Percentiles rank a stretch among this genome's conserved stretches.
phyloP scores from a whole-genome alignment of 2,888 invertebrate species.

The Hydraecia micacea region DNA sequence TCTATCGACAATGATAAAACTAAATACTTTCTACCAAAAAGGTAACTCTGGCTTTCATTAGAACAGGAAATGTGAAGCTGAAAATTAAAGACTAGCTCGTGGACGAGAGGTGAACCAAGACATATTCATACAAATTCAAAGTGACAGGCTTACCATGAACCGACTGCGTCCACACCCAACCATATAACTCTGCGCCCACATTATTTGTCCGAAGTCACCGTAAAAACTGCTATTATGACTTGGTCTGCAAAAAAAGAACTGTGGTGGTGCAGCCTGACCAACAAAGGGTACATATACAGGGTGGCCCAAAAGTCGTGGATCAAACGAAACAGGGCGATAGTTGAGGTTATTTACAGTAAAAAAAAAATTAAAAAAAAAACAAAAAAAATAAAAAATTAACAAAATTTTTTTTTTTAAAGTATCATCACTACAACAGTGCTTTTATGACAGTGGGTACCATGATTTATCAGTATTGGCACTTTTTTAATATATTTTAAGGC shows the following conservation, averaged over 20 bases:
- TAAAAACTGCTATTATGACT: conserved; percentile 68
- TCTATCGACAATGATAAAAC: neutral
- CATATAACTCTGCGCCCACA: conserved; percentile 84
- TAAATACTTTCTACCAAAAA: neutral
- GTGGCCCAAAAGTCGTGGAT: too few species aligned
- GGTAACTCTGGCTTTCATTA: neutral
- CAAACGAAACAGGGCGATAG: too few species aligned
- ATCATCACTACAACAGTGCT: too few species aligned
- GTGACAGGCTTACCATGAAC: conserved; percentile 80
- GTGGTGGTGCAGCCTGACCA: neutral
- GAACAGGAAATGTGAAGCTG: neutral
- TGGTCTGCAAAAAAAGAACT: conserved; percentile 67
- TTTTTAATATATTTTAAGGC: too few species aligned
- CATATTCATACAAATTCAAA: neutral
- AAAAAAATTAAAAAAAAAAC: too few species aligned
- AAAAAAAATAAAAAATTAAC: too few species aligned
- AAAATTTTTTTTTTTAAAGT: too few species aligned
- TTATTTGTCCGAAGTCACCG: conserved; percentile 84
- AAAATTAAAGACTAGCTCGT: neutral
- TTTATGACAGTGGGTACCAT: too few species aligned
- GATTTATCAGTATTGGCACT: too few species aligned
- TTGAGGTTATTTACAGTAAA: too few species aligned
- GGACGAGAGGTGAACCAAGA: neutral
- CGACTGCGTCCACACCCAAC: conserved; percentile 85
- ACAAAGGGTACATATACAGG: neutral